These are phyloP conservation scores for Caenorhabditis sp. DNA, from an alignment of 2,888 invertebrate species.

Conservation along the genomic window DNA sequence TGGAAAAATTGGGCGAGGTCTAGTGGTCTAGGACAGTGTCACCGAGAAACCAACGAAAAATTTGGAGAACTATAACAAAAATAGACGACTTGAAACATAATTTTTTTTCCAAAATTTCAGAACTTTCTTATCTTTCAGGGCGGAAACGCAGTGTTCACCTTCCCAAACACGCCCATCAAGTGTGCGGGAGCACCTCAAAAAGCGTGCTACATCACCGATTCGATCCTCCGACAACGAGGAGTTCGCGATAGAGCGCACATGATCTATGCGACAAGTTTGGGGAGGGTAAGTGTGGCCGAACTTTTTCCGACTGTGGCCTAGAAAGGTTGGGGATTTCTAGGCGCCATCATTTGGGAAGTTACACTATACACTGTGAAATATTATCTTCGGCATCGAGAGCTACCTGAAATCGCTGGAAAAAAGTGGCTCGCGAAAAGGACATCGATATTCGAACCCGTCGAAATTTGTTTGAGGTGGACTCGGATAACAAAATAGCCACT, in stretches of 20 bases:
- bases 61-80: no score
- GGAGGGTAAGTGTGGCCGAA: slow-evolving; percentile 62
- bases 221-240: slow-evolving; percentile 87
- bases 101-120: no score
- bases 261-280: slow-evolving; percentile 91
- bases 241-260: slow-evolving; percentile 89
- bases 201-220: slow-evolving; percentile 91
- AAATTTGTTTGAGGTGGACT: slow-evolving; percentile 89
- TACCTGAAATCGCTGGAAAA: slow-evolving; percentile 91
- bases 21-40: no score
- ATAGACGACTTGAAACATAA: no score
- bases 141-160: slow-evolving; percentile 92
- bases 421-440: slow-evolving; percentile 87
- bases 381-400: slow-evolving; percentile 93
- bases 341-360: no score
- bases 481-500: slow-evolving; percentile 88
- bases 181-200: slow-evolving; percentile 99
- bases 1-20: background rate
- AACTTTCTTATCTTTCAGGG: slow-evolving; percentile 87
- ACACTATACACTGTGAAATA: no score
- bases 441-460: slow-evolving; percentile 88
- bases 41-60: no score
- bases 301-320: no score
- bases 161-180: slow-evolving; percentile 93
- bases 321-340: no score